Conservation (phyloP, 2,888 invertebrate species). For the Rhimphoctona megacephalus region DNA sequence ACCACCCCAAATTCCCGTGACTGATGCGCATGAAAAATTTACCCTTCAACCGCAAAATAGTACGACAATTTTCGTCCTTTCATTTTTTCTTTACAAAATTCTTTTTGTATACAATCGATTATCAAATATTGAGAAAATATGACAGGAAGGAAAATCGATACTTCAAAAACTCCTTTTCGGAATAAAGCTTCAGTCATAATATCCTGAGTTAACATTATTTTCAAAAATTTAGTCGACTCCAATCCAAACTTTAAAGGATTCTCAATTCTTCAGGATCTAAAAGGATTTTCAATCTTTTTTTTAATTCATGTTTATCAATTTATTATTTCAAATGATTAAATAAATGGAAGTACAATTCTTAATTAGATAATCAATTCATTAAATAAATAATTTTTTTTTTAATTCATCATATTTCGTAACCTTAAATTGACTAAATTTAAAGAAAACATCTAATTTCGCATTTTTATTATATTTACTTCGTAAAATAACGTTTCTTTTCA, state of each 20-base stretch:
- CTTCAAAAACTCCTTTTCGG: neutral
- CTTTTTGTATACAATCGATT: neutral
- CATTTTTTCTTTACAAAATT: neutral
- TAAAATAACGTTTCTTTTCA: no score
- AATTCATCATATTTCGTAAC: neutral
- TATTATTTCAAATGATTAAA: neutral
- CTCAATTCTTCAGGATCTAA: no score
- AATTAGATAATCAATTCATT: no score
- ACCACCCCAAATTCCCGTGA: slow-evolving; percentile 63
- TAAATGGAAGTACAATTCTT: neutral
- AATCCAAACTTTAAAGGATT: no score
- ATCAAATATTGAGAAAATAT: neutral
- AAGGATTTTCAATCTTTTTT: neutral
- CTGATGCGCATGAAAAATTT: slow-evolving; percentile 64
- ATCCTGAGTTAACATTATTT: neutral
- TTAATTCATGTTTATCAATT: neutral
- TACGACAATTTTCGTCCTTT: slow-evolving; percentile 60
- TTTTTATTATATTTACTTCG: no score
- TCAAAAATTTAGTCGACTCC: neutral
- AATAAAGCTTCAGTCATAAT: neutral
- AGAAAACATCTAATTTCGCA: no score
- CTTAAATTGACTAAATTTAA: no score
- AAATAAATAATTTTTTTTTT: neutral
- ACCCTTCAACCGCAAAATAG: slow-evolving; percentile 54
- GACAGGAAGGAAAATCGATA: neutral